Conservation (phyloP, 2,797 vertebrate genomes). For the Tolypeutes matacus region DNA sequence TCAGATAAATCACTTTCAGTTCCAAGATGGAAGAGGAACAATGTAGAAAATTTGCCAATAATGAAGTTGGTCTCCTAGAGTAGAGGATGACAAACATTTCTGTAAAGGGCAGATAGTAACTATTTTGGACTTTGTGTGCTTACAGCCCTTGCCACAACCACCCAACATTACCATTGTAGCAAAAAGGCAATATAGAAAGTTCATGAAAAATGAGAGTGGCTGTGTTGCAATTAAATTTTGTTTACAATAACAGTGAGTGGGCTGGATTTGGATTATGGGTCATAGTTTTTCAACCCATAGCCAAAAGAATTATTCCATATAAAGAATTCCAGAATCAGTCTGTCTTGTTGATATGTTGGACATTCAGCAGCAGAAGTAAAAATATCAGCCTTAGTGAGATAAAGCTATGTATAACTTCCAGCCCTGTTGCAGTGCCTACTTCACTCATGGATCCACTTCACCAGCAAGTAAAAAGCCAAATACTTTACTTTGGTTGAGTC, state of each 20-base stretch:
- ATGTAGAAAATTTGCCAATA: not conserved
- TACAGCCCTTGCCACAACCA: not conserved
- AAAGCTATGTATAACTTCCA: not conserved
- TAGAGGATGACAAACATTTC: not conserved
- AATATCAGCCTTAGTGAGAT: not conserved
- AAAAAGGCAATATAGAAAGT: not conserved
- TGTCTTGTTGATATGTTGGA: not conserved
- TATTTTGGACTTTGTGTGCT: not conserved
- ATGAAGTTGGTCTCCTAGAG: not conserved
- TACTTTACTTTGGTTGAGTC: not conserved
- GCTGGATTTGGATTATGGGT: not conserved
- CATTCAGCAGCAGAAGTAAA: not conserved
- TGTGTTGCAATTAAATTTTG: not conserved
- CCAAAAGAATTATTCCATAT: not conserved
- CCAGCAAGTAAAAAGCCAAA: not conserved
- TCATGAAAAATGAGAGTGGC: not conserved
- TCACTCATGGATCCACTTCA: not conserved
- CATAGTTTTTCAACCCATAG: not conserved
- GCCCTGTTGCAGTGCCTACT: not conserved
- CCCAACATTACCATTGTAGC: not conserved
- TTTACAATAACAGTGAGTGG: not conserved
- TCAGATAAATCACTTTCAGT: not conserved
- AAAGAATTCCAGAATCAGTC: not conserved
- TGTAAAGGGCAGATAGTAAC: not conserved
- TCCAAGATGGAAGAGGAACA: not conserved